Base-by-base conservation (phyloP, 2,113 vertebrate genomes). In the Prinia subflava region DNA sequence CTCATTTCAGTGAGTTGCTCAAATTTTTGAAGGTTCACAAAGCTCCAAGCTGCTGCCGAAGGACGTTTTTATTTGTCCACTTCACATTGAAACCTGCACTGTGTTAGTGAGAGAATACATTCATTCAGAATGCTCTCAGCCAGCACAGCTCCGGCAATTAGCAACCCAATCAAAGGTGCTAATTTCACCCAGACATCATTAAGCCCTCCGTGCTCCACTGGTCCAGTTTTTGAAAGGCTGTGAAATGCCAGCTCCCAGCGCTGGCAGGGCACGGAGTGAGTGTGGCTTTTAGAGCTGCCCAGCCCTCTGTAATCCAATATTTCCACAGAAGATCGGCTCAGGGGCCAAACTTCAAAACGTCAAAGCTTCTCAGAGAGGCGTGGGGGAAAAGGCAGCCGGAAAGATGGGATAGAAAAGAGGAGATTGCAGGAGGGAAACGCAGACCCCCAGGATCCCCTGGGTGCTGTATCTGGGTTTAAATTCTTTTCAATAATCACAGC, bases 131-230 rank as follows among this genome's bases (percentile, higher is more conserved):
- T 5, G 39, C 68, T 19, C 68, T 59, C 55, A n/a, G 65, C 84
- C 62, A 82, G 75, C 85, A 6, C 67, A 55, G 88, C 80, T 89
- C 73, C 64, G 59, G 69, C 69, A 82, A 91, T 94, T 95, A 92
- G 73, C 91, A 44, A 1, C 84, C 52, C 59, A 77, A 56, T 52
- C 68, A 82, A 87, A 75, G 89, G 56, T 64, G 41, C 64, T 89
- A 24, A 92, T 94, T 91, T 75, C 73, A 59, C 69, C 50, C 52
- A 49, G 77, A 42, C 65, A 65, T 94, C 65, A 79, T 91, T 91
- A 71, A 92, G 10, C 60, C 49, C 49, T 90, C 70, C 53, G 11
- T 56, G 89, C 77, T 87, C 35, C 63, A 10, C 17, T 83, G 92
- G 90, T n/a, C 37, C 46, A 17, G 2, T 20, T 64, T 84, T 27